Conservation (phyloP, 2,888 invertebrate genomes). For the Cerastis rubricosa region DNA sequence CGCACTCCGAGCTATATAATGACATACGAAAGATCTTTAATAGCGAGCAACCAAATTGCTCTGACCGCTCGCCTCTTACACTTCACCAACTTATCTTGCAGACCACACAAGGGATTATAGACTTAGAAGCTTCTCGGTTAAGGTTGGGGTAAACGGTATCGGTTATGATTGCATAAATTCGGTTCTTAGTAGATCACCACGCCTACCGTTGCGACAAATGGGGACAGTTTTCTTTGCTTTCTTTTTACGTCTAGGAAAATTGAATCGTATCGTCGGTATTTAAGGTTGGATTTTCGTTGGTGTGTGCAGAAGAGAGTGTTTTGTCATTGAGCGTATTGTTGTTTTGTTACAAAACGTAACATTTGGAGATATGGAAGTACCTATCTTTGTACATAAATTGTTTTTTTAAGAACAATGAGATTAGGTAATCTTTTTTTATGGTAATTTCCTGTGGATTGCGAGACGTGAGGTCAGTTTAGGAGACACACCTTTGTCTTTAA, state of each 20-base stretch:
- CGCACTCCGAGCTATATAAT: slow-evolving; percentile 69
- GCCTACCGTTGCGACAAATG: slow-evolving; percentile 87
- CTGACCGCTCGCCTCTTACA: slow-evolving; percentile 60
- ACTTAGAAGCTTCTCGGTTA: background rate
- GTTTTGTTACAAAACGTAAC: slow-evolving; percentile 65
- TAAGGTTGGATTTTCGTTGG: slow-evolving; percentile 53
- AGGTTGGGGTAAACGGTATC: background rate
- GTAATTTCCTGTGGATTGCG: slow-evolving; percentile 59
- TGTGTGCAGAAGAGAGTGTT: slow-evolving; percentile 42
- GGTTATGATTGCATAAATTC: slow-evolving; percentile 50
- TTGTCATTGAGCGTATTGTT: slow-evolving; percentile 56
- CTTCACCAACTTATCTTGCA: slow-evolving; percentile 38
- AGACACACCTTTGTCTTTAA: slow-evolving; percentile 34
- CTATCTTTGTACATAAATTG: slow-evolving; percentile 52
- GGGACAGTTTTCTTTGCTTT: slow-evolving; percentile 83
- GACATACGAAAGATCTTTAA: slow-evolving; percentile 68
- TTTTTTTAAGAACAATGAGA: slow-evolving; percentile 63
- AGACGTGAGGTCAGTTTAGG: slow-evolving; percentile 33
- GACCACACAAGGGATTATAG: slow-evolving; percentile 32
- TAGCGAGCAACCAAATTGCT: slow-evolving; percentile 69
- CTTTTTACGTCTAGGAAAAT: slow-evolving; percentile 35
- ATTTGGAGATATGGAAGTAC: slow-evolving; percentile 60
- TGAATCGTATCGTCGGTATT: background rate
- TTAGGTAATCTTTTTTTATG: slow-evolving; percentile 61
- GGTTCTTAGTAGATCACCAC: slow-evolving; percentile 79